phyloP scores from a whole-genome alignment of 2,797 vertebrate genomes.

The Hylomyscus alleni region DNA sequence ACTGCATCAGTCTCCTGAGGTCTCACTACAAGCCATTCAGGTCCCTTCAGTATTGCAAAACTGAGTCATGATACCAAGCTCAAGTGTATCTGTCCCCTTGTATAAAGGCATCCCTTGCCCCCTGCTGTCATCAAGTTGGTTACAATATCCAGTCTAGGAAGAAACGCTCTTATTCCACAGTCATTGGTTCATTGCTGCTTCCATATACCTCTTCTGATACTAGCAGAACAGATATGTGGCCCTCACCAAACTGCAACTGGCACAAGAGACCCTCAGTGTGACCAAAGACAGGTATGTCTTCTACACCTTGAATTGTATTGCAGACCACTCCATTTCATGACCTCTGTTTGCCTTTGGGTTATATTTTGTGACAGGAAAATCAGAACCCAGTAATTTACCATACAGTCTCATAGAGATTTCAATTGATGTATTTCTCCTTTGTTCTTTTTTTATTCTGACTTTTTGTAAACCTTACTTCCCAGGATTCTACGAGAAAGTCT shows the following conservation, averaged over 20 bases:
- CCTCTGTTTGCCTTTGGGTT: not conserved
- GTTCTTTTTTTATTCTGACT: not conserved
- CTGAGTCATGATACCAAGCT: not conserved
- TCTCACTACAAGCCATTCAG: not conserved
- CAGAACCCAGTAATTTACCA: not conserved
- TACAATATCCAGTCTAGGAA: not conserved
- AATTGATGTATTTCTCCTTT: not conserved
- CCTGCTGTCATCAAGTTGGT: not conserved
- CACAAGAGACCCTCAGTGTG: not conserved
- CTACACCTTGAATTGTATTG: not conserved
- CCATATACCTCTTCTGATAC: fast-evolving
- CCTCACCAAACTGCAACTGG: fast-evolving
- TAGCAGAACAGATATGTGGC: not conserved
- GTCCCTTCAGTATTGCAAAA: not conserved
- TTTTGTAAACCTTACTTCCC: not conserved
- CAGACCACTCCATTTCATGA: not conserved
- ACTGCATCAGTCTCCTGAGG: not conserved
- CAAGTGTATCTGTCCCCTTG: not conserved
- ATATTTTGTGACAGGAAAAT: fast-evolving
- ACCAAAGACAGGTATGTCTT: not conserved
- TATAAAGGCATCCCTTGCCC: not conserved
- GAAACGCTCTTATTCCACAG: not conserved
- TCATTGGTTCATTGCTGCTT: not conserved
- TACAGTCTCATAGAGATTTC: not conserved
- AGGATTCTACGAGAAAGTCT: not conserved